These are phyloP conservation scores for Horisme vitalbata DNA, from an alignment of 2,888 invertebrate genomes.

Conservation along the genomic window DNA sequence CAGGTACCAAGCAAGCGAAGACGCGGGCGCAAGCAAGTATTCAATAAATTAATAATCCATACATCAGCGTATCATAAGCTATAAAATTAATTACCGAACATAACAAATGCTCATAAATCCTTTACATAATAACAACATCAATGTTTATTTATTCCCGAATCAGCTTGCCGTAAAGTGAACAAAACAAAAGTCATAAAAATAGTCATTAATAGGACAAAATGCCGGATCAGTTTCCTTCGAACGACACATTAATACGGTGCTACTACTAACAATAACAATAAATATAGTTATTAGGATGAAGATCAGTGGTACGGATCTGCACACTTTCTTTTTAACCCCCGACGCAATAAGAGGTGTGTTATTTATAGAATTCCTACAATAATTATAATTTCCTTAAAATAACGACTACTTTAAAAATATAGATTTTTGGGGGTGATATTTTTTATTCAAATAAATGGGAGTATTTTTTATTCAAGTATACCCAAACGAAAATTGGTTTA, in stretches of 20 bases:
- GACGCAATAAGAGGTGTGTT: too few relatives aligned
- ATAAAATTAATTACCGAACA: conserved; percentile 15
- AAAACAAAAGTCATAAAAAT: conserved; percentile 28
- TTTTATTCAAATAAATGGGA: too few relatives aligned
- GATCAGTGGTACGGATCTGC: conserved; percentile 2
- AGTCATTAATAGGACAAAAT: conserved; percentile 23
- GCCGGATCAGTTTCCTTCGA: conserved; percentile 31
- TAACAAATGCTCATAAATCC: conserved; percentile 16
- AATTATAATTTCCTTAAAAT: too few relatives aligned
- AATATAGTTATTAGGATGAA: conserved; percentile 42
- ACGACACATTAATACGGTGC: conserved; percentile 38
- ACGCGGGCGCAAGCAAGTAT: too few relatives aligned
- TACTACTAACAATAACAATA: conserved; percentile 41
- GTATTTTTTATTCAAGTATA: too few relatives aligned
- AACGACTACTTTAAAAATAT: too few relatives aligned
- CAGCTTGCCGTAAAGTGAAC: conserved; percentile 21
- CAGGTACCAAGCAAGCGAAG: too few relatives aligned
- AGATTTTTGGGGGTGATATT: too few relatives aligned
- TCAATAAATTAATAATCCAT: neutral
- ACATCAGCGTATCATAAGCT: conserved; percentile 2
- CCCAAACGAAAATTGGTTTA: too few relatives aligned
- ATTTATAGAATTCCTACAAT: too few relatives aligned
- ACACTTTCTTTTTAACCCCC: conserved; percentile 17
- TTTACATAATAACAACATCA: conserved; percentile 8
- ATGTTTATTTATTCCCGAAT: conserved; percentile 24